These are phyloP conservation scores for Hyaena hyaena DNA, from an alignment of 2,113 vertebrate genomes.

Conservation along the genomic window DNA sequence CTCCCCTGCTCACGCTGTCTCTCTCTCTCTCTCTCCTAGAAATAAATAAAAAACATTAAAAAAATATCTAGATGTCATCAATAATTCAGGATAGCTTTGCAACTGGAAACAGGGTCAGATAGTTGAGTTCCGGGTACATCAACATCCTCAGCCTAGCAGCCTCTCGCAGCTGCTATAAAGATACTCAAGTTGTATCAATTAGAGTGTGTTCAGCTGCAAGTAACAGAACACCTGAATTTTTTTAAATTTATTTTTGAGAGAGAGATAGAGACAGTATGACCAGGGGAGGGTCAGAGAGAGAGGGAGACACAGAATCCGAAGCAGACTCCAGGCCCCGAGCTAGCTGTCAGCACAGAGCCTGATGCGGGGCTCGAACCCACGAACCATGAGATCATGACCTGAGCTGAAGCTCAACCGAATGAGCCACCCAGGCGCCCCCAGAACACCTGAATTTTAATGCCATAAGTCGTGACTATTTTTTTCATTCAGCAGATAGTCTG, in stretches of 20 bases:
- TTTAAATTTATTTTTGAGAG: no score
- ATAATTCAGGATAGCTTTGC: neutral
- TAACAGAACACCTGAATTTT: neutral
- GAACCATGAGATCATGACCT: no score
- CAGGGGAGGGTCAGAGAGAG: no score
- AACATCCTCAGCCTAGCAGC: neutral
- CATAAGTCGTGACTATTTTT: neutral
- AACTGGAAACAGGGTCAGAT: neutral
- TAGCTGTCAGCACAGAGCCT: no score
- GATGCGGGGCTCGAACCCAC: no score
- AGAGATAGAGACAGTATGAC: no score
- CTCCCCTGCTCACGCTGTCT: no score
- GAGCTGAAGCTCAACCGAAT: no score
- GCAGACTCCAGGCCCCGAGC: no score
- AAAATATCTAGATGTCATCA: neutral
- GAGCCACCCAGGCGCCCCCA: neutral
- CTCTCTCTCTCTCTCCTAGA: no score
- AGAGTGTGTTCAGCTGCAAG: neutral
- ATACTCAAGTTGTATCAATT: neutral
- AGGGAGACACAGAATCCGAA: no score
- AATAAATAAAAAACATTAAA: neutral
- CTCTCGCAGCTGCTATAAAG: neutral
- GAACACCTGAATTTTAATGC: neutral
- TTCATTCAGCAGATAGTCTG: neutral
- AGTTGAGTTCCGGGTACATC: neutral